A percentile compares a stretch with the other conserved stretches of the same genome.
Conservation (phyloP, 2,888 invertebrate species). For the Dendrolimus pini region DNA sequence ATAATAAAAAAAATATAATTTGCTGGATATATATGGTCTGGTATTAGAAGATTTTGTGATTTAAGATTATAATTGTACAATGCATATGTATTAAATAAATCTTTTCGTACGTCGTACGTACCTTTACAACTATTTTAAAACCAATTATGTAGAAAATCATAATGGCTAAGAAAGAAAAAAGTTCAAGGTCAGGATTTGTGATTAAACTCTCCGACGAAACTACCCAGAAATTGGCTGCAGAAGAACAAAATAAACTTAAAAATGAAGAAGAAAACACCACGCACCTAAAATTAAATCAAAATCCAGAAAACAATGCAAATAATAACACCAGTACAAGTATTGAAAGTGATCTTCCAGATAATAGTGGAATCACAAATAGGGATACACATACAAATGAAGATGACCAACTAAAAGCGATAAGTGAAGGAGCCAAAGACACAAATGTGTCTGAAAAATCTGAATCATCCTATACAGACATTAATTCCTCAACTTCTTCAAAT, state of each 20-base stretch:
- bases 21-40: no score
- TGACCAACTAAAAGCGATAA: not conserved
- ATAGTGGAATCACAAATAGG: no score
- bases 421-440: not conserved
- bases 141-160: slow-evolving; percentile 4
- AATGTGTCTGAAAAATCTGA: not conserved
- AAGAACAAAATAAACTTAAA: slow-evolving; percentile 26
- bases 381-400: not conserved
- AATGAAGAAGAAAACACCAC: slow-evolving; percentile 6
- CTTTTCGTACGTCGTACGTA: no score
- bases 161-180: slow-evolving; percentile 50
- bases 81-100: no score
- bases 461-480: not conserved
- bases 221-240: slow-evolving; percentile 59
- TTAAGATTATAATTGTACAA: no score
- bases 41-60: no score
- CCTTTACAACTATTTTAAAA: no score
- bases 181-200: slow-evolving; percentile 54
- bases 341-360: not conserved
- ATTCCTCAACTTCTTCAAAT: not conserved
- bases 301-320: not conserved
- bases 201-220: slow-evolving; percentile 68
- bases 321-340: not conserved
- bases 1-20: no score
- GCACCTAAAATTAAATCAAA: slow-evolving; percentile 6